Evolutionary conservation across 1,140 invertebrate genomes (phyloP).

Genomic region (Luehdorfia chinensis): DNA sequence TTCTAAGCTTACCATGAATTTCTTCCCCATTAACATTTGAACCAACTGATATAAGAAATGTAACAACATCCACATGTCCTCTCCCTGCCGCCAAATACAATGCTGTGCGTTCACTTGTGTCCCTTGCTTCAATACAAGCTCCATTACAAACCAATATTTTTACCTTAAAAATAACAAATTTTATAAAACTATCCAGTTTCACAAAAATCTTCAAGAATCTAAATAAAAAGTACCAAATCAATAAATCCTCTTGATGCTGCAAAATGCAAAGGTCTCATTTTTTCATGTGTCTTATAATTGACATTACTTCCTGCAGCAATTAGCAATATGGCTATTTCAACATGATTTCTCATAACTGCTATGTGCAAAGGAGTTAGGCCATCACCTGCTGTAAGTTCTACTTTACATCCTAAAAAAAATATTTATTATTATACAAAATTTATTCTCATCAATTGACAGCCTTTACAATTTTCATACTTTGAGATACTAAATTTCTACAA

Average conservation of each 20-base stretch:
- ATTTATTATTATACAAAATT: slow-evolving; percentile 7
- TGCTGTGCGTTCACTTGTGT: slow-evolving; percentile 58
- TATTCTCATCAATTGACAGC: too few species aligned
- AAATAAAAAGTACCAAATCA: slow-evolving; percentile 45
- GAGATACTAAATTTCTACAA: too few species aligned
- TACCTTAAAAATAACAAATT: slow-evolving; percentile 38
- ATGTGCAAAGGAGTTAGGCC: slow-evolving; percentile 62
- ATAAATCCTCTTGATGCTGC: slow-evolving; percentile 58
- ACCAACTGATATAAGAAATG: slow-evolving; percentile 78
- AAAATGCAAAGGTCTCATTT: slow-evolving; percentile 67
- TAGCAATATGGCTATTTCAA: slow-evolving; percentile 45
- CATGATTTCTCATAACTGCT: slow-evolving; percentile 53
- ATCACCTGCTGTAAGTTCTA: slow-evolving; percentile 53
- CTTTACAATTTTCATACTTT: too few species aligned
- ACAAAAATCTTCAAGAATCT: slow-evolving; percentile 5
- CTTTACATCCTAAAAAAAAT: slow-evolving; percentile 52
- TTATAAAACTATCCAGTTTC: slow-evolving; percentile 2
- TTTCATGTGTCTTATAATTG: slow-evolving; percentile 65
- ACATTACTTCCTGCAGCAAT: slow-evolving; percentile 53
- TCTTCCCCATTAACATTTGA: slow-evolving; percentile 87
- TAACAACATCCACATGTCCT: slow-evolving; percentile 55
- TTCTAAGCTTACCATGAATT: slow-evolving; percentile 83
- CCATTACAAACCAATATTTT: slow-evolving; percentile 54
- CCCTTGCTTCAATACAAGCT: slow-evolving; percentile 57
- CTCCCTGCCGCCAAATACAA: slow-evolving; percentile 55